phyloP scores from a whole-genome alignment of 2,888 invertebrate genomes.

The Latrodectus elegans region DNA sequence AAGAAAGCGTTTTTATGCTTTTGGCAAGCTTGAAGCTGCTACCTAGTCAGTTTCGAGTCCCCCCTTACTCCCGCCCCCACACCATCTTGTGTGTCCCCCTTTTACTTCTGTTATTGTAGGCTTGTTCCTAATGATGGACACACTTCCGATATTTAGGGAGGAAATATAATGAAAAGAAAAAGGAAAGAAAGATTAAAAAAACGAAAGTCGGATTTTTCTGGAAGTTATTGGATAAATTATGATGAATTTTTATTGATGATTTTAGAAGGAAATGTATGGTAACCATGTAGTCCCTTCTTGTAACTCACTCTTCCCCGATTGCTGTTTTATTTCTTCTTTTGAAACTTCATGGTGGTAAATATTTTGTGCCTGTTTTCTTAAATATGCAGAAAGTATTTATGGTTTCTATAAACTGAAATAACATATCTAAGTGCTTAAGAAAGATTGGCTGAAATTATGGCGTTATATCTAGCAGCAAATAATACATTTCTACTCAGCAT shows the following conservation, averaged over 20 bases:
- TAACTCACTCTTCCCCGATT: neutral
- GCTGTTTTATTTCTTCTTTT: neutral
- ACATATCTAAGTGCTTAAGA: too few relatives aligned
- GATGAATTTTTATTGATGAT: slow-evolving; percentile 31
- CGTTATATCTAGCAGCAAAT: too few relatives aligned
- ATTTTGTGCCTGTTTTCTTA: too few relatives aligned
- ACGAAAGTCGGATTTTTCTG: slow-evolving; percentile 25
- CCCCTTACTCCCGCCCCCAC: slow-evolving; percentile 4
- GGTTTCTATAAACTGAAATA: too few relatives aligned
- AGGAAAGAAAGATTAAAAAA: neutral
- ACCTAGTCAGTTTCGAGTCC: slow-evolving; percentile 27
- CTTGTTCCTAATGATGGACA: slow-evolving; percentile 63
- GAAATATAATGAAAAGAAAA: slow-evolving; percentile 20
- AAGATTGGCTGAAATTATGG: too few relatives aligned
- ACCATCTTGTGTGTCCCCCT: neutral
- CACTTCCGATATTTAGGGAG: slow-evolving; percentile 51
- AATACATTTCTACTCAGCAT: too few relatives aligned
- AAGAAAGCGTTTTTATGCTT: slow-evolving; percentile 43
- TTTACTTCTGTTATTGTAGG: slow-evolving; percentile 7
- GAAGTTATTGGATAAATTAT: slow-evolving; percentile 44
- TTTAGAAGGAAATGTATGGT: slow-evolving; percentile 3
- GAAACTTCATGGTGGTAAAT: too few relatives aligned
- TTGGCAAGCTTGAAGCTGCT: neutral
- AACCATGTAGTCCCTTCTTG: neutral
- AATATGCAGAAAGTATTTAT: too few relatives aligned